Percentiles rank a stretch among this genome's conserved stretches.
Conservation (phyloP, 1,140 invertebrate species). For the Zaprionus inermis region DNA sequence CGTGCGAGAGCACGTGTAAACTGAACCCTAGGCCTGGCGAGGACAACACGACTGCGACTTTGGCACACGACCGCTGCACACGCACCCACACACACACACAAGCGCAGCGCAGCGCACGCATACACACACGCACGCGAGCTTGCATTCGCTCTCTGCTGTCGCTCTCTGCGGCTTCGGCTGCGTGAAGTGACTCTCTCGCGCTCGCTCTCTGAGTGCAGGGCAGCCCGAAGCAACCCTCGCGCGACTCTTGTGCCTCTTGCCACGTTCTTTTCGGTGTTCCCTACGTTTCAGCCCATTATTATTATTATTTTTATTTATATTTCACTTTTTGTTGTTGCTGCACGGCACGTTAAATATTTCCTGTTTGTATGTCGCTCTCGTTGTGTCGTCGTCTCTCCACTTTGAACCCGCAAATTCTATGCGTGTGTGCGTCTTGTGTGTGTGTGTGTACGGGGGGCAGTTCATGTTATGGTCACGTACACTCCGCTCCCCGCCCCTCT, state of each 20-base stretch:
- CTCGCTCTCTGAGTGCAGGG: slow-evolving; percentile 27
- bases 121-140: slow-evolving; percentile 9
- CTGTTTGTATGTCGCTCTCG: slow-evolving; percentile 61
- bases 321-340: slow-evolving; percentile 65
- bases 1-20: not conserved
- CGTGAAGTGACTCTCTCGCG: slow-evolving; percentile 6
- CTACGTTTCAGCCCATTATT: slow-evolving; percentile 75
- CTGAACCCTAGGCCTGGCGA: slow-evolving; percentile 32
- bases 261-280: slow-evolving; percentile 49
- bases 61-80: slow-evolving; percentile 50
- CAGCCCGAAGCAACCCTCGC: slow-evolving; percentile 36
- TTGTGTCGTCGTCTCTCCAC: slow-evolving; percentile 55
- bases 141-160: slow-evolving; percentile 31
- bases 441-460: slow-evolving; percentile 43
- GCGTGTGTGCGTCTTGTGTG: slow-evolving; percentile 25
- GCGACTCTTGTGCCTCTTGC: slow-evolving; percentile 26
- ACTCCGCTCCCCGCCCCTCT: slow-evolving; percentile 27
- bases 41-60: slow-evolving; percentile 37
- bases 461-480: slow-evolving; percentile 79
- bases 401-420: slow-evolving; percentile 66
- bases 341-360: slow-evolving; percentile 81
- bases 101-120: slow-evolving; percentile 13
- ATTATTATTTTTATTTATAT: slow-evolving; percentile 82
- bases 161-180: not conserved
- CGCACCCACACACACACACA: slow-evolving; percentile 39